Percentiles rank a stretch among this genome's conserved stretches.
These are phyloP conservation scores for Megaceryle alcyon DNA, from an alignment of 2,797 vertebrate genomes.

Conservation along the genomic window DNA sequence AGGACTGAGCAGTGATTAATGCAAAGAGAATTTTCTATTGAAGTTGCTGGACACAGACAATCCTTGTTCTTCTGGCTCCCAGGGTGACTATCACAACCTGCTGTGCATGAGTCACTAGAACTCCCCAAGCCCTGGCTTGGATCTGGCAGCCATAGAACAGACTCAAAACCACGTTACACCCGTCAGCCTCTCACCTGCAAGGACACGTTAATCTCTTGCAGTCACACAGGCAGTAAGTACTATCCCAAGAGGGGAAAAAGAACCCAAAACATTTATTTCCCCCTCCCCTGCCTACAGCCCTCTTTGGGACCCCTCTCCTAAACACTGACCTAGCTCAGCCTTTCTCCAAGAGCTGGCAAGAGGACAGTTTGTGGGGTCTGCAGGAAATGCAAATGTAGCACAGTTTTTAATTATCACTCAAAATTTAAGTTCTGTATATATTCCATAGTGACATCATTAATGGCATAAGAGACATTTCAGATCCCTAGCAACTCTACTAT, in stretches of 20 bases:
- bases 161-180: background rate
- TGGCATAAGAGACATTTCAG: background rate
- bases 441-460: background rate
- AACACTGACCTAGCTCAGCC: background rate
- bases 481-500: background rate
- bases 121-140: background rate
- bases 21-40: background rate
- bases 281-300: background rate
- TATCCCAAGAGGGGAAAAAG: background rate
- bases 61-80: background rate
- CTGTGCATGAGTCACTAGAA: background rate
- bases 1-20: background rate
- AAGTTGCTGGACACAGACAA: background rate
- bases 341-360: background rate
- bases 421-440: background rate
- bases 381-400: fast-evolving
- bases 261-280: background rate
- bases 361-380: background rate
- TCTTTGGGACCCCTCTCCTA: background rate
- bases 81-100: background rate
- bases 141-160: background rate
- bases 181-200: background rate
- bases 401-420: background rate
- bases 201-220: background rate
- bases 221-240: background rate